phyloP scores from a whole-genome alignment of 2,888 invertebrate genomes.

The Aphidoletes aphidimyza region DNA sequence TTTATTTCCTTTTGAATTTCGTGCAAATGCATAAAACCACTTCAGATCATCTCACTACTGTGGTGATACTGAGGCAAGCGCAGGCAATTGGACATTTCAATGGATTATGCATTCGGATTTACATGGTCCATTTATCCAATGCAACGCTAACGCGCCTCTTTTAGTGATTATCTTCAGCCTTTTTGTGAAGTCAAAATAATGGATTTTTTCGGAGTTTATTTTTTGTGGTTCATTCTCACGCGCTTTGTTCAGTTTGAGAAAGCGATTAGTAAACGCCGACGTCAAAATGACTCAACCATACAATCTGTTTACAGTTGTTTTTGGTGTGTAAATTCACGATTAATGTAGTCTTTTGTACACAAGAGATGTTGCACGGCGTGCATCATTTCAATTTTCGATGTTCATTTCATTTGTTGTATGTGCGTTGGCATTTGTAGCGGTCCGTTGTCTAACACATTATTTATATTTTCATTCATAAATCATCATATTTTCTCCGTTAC shows the following conservation, averaged over 20 bases:
- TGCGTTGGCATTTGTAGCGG: constrained; percentile 35
- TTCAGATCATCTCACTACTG: too few relatives aligned
- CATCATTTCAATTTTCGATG: neutral
- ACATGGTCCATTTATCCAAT: constrained; percentile 15
- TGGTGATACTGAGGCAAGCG: neutral
- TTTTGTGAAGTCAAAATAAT: neutral
- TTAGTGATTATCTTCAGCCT: neutral
- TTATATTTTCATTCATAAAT: constrained; percentile 48
- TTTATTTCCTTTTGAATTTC: neutral
- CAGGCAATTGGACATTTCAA: too few relatives aligned
- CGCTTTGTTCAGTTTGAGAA: neutral
- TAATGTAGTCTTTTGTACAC: neutral
- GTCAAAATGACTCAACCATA: neutral
- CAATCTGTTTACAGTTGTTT: neutral
- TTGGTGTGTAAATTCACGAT: neutral
- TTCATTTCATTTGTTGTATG: neutral
- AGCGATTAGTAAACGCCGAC: constrained; percentile 33
- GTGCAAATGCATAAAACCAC: neutral
- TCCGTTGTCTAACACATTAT: constrained; percentile 32
- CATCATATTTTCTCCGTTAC: neutral
- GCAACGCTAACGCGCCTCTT: neutral
- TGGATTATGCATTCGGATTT: neutral
- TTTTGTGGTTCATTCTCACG: neutral
- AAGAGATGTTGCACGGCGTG: neutral
- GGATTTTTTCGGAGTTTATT: neutral